These are phyloP conservation scores for Oikopleura dioica DNA, from an alignment of 23 tunicate genomes.

Conservation along the genomic window DNA sequence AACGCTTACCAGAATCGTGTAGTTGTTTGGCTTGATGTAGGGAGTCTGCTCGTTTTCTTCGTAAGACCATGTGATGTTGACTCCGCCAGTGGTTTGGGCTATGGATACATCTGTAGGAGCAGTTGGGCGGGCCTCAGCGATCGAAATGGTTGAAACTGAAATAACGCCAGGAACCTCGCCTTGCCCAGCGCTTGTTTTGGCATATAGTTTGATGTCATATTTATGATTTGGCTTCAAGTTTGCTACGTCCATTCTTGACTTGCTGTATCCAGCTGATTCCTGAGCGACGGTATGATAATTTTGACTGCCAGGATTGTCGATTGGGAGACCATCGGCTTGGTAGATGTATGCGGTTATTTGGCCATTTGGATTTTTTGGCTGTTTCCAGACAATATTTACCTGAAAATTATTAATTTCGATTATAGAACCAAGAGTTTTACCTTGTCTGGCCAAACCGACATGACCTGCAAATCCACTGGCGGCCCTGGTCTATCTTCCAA, in stretches of 20 bases:
- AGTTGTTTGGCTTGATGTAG: neutral
- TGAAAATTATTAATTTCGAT: no score
- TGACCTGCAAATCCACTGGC: neutral
- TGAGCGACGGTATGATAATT: neutral
- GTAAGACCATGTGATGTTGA: constrained; percentile 6
- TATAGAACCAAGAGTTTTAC: no score
- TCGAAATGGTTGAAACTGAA: neutral
- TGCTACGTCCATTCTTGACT: neutral
- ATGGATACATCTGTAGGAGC: neutral
- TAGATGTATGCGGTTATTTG: neutral
- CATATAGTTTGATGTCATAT: neutral
- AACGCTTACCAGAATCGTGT: neutral
- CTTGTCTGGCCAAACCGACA: neutral
- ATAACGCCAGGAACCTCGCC: neutral
- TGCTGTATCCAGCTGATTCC: neutral
- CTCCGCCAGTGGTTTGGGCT: neutral
- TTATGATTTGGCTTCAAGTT: neutral
- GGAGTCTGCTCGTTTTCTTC: neutral
- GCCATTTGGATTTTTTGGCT: constrained; percentile 11
- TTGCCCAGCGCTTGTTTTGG: constrained; percentile 7
- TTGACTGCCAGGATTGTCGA: neutral
- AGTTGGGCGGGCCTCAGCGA: neutral
- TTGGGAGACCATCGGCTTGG: neutral
- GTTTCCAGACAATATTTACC: neutral
- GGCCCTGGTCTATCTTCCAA: constrained; percentile 6